These are phyloP conservation scores for Nesidiocoris tenuis DNA, from an alignment of 2,888 invertebrate genomes.

Conservation along the genomic window DNA sequence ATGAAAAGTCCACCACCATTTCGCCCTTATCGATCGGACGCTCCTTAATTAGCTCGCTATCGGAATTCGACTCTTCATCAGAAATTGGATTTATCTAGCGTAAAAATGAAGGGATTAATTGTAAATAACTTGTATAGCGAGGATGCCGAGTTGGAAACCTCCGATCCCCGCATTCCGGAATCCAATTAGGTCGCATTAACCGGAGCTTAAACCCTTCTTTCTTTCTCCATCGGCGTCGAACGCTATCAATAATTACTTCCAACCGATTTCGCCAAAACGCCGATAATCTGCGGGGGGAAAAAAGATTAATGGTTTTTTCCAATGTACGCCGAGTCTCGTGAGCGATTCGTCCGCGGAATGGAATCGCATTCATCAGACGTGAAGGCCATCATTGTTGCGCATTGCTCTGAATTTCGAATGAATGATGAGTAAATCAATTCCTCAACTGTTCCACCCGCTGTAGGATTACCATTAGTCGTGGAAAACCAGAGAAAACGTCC, in stretches of 20 bases:
- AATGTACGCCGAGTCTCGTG: not conserved
- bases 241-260: not conserved
- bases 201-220: not conserved
- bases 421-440: not conserved
- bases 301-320: not conserved
- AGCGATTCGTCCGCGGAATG: not conserved
- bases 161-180: not conserved
- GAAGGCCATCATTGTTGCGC: not conserved
- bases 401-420: not conserved
- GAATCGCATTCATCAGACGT: not conserved
- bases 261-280: not conserved
- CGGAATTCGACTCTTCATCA: too few species aligned
- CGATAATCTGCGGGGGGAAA: not conserved
- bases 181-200: not conserved
- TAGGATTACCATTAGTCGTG: not conserved
- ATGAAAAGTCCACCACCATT: too few species aligned
- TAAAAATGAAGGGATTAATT: not conserved
- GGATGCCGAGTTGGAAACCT: not conserved
- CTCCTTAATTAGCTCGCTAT: too few species aligned
- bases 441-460: not conserved
- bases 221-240: not conserved
- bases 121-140: not conserved
- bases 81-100: too few species aligned
- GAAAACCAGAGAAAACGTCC: not conserved
- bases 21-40: too few species aligned